Conservation (phyloP, 2,888 invertebrate genomes). For the Aphidoletes aphidimyza region DNA sequence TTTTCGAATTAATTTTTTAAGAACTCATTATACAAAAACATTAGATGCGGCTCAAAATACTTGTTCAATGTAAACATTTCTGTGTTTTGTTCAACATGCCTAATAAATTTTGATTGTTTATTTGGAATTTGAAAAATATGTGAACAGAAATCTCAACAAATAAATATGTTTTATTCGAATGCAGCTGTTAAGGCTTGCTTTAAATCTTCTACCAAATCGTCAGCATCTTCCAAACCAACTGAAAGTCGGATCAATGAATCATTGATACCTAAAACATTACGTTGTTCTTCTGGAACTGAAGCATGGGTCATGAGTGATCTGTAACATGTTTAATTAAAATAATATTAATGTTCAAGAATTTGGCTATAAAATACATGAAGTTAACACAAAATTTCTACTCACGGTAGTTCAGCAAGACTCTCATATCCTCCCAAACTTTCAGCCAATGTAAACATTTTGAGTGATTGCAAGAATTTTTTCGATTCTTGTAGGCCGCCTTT, state of each 20-base stretch:
- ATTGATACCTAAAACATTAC: conserved; percentile 80
- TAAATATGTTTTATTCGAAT: not conserved
- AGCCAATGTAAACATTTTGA: conserved; percentile 87
- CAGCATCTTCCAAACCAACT: conserved; percentile 87
- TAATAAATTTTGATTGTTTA: too few species aligned
- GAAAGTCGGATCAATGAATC: conserved; percentile 88
- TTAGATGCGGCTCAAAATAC: too few species aligned
- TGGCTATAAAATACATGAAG: not conserved
- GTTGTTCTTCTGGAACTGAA: conserved; percentile 81
- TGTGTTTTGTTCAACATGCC: too few species aligned
- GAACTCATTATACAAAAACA: too few species aligned
- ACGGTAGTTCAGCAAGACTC: conserved; percentile 94
- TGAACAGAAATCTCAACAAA: too few species aligned
- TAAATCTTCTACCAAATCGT: conserved; percentile 87
- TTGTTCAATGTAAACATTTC: too few species aligned
- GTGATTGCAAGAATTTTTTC: conserved; percentile 75
- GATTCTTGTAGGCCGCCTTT: conserved; percentile 81
- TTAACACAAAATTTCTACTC: conserved; percentile 66
- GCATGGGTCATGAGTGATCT: conserved; percentile 96
- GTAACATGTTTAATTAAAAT: conserved; percentile 57
- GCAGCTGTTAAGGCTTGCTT: conserved; percentile 78
- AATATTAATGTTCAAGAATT: too few species aligned
- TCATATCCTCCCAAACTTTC: conserved; percentile 97
- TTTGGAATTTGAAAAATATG: too few species aligned
- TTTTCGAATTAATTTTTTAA: too few species aligned